Percentiles rank a stretch among this genome's conserved stretches.
phyloP scores from a whole-genome alignment of 2,113 vertebrate genomes.

The Oreotrochilus melanogaster region DNA sequence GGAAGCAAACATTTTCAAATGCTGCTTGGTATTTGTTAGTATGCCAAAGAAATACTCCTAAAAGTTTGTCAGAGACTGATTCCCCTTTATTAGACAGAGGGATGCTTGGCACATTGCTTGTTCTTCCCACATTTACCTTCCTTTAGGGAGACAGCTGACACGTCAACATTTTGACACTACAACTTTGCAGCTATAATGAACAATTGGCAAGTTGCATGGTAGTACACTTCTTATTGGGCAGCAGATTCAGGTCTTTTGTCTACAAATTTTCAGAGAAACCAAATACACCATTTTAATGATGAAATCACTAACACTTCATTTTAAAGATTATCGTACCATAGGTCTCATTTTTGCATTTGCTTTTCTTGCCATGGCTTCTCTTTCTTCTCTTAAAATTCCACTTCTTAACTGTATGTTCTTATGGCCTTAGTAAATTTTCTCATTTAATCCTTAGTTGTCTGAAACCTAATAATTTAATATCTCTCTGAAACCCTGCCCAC shows the following conservation, averaged over 20 bases:
- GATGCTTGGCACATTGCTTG: conserved; percentile 1
- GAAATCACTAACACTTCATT: neutral
- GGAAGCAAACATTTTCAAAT: conserved; percentile 25
- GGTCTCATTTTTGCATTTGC: neutral
- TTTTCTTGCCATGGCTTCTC: neutral
- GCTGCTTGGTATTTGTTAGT: neutral
- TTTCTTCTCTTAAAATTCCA: neutral
- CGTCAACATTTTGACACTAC: neutral
- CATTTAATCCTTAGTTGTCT: neutral
- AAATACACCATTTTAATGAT: neutral
- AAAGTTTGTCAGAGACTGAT: neutral
- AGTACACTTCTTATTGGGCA: neutral
- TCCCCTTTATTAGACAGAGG: neutral
- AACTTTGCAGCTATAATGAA: neutral
- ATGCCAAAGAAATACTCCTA: neutral
- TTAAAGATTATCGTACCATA: neutral
- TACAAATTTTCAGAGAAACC: neutral
- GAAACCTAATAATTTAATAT: neutral
- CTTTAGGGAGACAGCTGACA: conserved; percentile 35
- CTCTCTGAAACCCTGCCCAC: neutral
- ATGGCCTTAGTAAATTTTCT: neutral
- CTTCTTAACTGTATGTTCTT: neutral
- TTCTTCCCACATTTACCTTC: conserved; percentile 39
- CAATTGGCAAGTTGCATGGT: neutral
- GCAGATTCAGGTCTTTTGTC: neutral